Conservation (phyloP, 2,113 vertebrate genomes). For the Seriola dumerili region DNA sequence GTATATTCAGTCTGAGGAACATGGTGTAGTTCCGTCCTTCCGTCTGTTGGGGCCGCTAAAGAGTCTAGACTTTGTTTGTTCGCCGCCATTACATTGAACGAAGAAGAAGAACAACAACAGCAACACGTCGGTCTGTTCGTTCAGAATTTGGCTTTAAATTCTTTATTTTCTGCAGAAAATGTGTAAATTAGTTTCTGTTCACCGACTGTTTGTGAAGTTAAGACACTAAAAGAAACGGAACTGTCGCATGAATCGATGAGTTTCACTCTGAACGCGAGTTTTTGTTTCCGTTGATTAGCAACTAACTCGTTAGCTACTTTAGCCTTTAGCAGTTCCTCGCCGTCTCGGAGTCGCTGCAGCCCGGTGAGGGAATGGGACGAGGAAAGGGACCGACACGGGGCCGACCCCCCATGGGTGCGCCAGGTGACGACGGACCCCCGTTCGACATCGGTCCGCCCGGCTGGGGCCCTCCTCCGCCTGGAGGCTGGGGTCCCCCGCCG, state of each 20-base stretch:
- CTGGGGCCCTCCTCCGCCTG: constrained; percentile 57
- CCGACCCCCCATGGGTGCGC: not conserved
- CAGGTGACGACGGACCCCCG: constrained; percentile 2
- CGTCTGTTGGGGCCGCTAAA: not conserved
- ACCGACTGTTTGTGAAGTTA: not conserved
- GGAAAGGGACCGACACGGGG: constrained; percentile 4
- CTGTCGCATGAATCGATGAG: not conserved
- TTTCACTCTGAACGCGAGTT: not conserved
- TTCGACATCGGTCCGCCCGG: constrained; percentile 35
- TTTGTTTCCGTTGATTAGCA: not conserved
- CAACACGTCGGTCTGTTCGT: not conserved
- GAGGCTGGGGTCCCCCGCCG: constrained; percentile 7
- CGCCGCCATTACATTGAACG: not conserved
- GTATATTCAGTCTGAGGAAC: too few species aligned
- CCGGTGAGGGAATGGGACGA: constrained; percentile 12
- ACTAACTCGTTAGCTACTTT: not conserved
- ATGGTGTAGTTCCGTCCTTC: not conserved
- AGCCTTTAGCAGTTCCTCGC: not conserved
- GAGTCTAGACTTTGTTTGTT: too few species aligned
- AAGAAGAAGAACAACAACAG: not conserved
- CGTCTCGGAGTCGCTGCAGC: not conserved
- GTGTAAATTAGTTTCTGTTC: not conserved
- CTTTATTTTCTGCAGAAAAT: not conserved
- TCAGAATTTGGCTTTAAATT: not conserved
- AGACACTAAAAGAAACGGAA: accelerated